Base-by-base conservation (phyloP, 2,113 vertebrate genomes). In the Rhinolophus ferrumequinum region DNA sequence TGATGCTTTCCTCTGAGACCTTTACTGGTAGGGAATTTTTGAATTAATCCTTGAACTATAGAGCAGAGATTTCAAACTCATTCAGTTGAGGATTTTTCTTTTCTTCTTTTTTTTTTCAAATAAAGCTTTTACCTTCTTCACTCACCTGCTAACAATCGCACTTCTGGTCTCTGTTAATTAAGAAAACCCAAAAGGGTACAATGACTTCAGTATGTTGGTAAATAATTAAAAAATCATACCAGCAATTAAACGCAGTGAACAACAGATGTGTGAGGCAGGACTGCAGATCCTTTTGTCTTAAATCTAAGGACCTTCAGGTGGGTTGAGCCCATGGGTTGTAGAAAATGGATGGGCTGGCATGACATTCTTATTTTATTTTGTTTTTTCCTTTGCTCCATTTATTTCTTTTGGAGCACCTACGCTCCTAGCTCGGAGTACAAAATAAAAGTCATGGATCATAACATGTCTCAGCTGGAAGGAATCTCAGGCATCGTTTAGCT, bases 381-480 rank as follows among this genome's bases (percentile, higher is more conserved):
- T 86, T 96, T 85, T 85, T 90, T 75, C 50, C 30, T 94, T 72
- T 87, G 90, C 58, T 84, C 41, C 80, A 87, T 90, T 95, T 90
- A 92, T 87, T 94, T 94, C 81, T 85, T 81, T 33, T 58, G 33
- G 60, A 72, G 82, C 52, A 58, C 58, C 94, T 88, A 81, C 0
- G 22, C 19, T 60, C 35, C 77, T 92, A 35, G 44, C 60, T 30
- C 28, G 70, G 85, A 83, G 84, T 38, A 73, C 70, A 66, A 47
- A 94, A 70, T 91, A 88, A 88, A 96, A 83, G 93, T 82, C 73
- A 54, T 90, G 86, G 94, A 93, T 97, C 58, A 80, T 79, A 90
- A 28, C 56, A 6, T 26, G 50, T 95, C 85, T 87, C 60, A 56
- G 50, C 54, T 93, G 95, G 90, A 73, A 95, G 92, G 76, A 88